Conservation (phyloP, 2,888 invertebrate species). For the Dysmachus trigonus region DNA sequence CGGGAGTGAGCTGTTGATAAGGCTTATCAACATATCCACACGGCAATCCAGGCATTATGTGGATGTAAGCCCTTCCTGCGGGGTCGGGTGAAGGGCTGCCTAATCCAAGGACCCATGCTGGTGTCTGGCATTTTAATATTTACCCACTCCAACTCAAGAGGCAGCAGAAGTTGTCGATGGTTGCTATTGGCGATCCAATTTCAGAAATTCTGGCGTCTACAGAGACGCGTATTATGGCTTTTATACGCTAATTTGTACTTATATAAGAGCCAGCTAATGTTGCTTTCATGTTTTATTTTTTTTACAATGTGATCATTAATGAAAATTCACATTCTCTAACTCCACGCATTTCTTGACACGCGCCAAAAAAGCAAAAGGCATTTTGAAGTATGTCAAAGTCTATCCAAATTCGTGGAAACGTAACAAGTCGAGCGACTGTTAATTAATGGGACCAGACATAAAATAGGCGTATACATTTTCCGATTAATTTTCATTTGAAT, state of each 20-base stretch:
- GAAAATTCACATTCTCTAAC: not conserved
- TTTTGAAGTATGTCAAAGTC: too few species aligned
- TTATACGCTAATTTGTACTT: not conserved
- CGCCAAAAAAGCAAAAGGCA: too few species aligned
- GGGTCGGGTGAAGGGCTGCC: not conserved
- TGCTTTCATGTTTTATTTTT: not conserved
- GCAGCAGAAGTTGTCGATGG: not conserved
- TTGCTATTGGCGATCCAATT: not conserved
- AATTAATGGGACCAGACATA: too few species aligned
- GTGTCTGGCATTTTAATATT: not conserved
- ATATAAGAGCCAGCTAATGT: not conserved
- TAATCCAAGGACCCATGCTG: not conserved
- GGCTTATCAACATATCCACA: not conserved
- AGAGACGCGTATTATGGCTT: not conserved
- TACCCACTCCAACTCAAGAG: not conserved
- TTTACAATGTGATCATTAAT: not conserved
- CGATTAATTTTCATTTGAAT: too few species aligned
- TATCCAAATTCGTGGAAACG: too few species aligned
- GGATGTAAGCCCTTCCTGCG: not conserved
- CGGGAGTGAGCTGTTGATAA: not conserved
- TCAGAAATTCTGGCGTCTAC: not conserved
- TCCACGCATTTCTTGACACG: too few species aligned
- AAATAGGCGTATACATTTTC: too few species aligned
- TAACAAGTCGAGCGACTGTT: too few species aligned
- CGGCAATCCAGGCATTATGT: not conserved